Conservation (phyloP, 2,797 vertebrate species). For the Clarias laeviceps region DNA sequence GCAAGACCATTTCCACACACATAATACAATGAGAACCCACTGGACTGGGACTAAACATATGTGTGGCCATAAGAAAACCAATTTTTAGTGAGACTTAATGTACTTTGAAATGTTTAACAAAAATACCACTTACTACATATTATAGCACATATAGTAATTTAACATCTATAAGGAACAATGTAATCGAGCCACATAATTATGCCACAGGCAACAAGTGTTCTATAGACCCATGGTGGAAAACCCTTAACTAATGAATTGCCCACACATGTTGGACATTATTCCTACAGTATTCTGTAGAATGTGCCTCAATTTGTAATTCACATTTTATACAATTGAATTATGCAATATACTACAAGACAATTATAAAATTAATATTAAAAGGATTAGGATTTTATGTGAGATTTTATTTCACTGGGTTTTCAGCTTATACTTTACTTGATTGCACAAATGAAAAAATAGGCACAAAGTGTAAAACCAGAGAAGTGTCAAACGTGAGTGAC, state of each 20-base stretch:
- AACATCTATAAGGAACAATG: not conserved
- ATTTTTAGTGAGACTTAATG: not conserved
- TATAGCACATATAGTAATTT: not conserved
- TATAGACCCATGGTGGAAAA: not conserved
- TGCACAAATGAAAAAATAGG: not conserved
- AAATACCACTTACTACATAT: not conserved
- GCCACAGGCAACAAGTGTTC: not conserved
- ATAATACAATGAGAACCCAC: too few species aligned
- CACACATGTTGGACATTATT: not conserved
- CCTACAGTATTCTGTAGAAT: not conserved
- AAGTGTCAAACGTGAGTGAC: not conserved
- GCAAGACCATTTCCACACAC: too few species aligned
- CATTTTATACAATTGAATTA: not conserved
- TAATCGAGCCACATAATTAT: not conserved
- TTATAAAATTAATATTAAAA: too few species aligned
- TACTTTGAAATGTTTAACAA: not conserved
- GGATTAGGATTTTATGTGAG: too few species aligned
- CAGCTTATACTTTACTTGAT: not conserved
- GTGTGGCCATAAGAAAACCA: too few species aligned
- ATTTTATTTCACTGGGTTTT: not conserved
- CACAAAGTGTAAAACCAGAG: not conserved
- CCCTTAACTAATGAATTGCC: not conserved
- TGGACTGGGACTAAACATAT: too few species aligned
- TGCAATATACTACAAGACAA: not conserved
- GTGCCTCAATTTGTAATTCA: not conserved